Percentiles rank a stretch among this genome's conserved stretches.
phyloP scores from a whole-genome alignment of 2,797 vertebrate genomes.

The Ptychadena robeensis region DNA sequence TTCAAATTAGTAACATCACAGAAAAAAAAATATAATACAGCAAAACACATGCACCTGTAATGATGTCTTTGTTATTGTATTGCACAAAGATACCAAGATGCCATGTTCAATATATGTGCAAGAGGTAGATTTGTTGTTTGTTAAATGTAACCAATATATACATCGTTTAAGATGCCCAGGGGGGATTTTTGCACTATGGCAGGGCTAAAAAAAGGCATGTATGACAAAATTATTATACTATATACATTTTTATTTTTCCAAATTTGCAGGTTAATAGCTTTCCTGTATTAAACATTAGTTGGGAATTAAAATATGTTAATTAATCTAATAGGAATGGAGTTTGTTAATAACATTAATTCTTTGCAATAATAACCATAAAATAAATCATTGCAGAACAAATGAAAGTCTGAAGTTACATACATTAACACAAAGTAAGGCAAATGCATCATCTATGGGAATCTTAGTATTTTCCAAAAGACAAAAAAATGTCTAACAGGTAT shows the following conservation, averaged over 20 bases:
- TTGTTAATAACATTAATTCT: not conserved
- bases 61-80: constrained; percentile 68
- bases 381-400: not conserved
- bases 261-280: not conserved
- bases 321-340: not conserved
- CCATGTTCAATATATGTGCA: too few species aligned
- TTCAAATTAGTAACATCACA: not conserved
- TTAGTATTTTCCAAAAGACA: constrained; percentile 78
- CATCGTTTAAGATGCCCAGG: too few species aligned
- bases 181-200: too few species aligned
- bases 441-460: constrained; percentile 88
- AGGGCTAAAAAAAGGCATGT: too few species aligned
- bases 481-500: constrained; percentile 87
- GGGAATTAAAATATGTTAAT: not conserved
- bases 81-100: too few species aligned
- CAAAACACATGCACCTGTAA: constrained; percentile 69
- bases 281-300: not conserved
- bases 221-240: not conserved
- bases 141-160: too few species aligned
- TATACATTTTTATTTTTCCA: not conserved
- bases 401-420: constrained; percentile 65
- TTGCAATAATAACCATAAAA: not conserved
- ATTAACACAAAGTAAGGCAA: constrained; percentile 74
- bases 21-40: constrained; percentile 19
- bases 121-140: too few species aligned